Conservation (phyloP, 1,140 invertebrate species). For the Lerema accius region DNA sequence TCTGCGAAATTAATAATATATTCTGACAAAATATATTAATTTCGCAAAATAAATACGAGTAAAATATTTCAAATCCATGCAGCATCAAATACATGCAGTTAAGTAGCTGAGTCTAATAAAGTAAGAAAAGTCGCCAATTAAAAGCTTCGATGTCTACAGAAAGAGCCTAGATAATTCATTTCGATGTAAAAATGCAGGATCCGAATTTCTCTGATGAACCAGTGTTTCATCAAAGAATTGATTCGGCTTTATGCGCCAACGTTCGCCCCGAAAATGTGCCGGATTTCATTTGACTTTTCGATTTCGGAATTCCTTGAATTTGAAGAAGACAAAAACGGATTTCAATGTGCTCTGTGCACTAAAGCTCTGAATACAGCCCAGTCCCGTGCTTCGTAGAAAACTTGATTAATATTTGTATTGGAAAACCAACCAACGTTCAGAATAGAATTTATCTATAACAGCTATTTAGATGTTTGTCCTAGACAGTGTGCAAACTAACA, state of each 20-base stretch:
- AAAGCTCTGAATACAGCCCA: neutral
- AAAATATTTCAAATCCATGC: too few relatives aligned
- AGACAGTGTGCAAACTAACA: too few relatives aligned
- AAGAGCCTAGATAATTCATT: too few relatives aligned
- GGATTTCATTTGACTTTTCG: neutral
- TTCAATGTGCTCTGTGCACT: neutral
- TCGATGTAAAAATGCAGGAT: neutral
- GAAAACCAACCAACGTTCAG: too few relatives aligned
- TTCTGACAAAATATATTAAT: too few relatives aligned
- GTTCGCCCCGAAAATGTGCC: neutral
- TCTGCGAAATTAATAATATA: too few relatives aligned
- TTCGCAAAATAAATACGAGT: too few relatives aligned
- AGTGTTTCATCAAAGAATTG: neutral
- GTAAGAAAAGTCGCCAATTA: neutral
- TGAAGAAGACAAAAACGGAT: neutral
- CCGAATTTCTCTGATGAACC: neutral
- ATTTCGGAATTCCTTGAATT: neutral
- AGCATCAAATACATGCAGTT: too few relatives aligned
- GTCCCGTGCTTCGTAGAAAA: neutral
- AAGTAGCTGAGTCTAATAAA: too few relatives aligned
- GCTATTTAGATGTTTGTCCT: too few relatives aligned
- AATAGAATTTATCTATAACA: too few relatives aligned
- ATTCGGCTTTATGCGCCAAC: neutral
- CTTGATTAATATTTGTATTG: neutral
- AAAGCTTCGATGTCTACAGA: neutral